phyloP scores from a whole-genome alignment of 2,113 vertebrate species.

The Pedionomus torquatus region DNA sequence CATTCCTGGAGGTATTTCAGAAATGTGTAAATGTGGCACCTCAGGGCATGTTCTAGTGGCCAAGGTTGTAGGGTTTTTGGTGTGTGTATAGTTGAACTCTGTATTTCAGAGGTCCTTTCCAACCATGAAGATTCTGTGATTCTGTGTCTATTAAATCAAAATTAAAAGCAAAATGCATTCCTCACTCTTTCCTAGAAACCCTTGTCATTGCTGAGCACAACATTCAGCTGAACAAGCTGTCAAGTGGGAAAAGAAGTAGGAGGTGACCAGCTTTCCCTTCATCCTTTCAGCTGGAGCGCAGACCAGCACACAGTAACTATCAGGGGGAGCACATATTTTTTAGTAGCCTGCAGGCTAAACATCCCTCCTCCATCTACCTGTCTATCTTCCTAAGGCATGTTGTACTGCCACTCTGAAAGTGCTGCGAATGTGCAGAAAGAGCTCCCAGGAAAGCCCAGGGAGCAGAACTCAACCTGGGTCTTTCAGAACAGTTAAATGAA shows the following conservation, averaged over 20 bases:
- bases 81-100: no score
- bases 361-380: slow-evolving; percentile 54
- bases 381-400: neutral
- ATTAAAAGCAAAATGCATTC: neutral
- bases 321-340: slow-evolving; percentile 58
- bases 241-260: slow-evolving; percentile 65
- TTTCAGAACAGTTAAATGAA: neutral
- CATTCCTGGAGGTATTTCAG: no score
- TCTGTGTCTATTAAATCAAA: neutral
- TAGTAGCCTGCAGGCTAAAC: slow-evolving; percentile 65
- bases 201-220: neutral
- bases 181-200: neutral
- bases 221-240: slow-evolving; percentile 59
- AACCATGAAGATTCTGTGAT: no score
- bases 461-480: neutral
- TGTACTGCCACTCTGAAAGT: neutral
- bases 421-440: neutral
- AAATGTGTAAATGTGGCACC: no score
- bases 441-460: neutral
- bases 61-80: no score
- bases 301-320: slow-evolving; percentile 45
- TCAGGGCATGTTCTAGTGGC: no score
- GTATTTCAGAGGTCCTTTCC: no score
- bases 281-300: slow-evolving; percentile 46
- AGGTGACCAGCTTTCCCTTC: slow-evolving; percentile 62